Evolutionary conservation across 2,113 vertebrate genomes (phyloP), one percentile per base, ranked within the genome.

Genomic region (Petroica traversi): DNA sequence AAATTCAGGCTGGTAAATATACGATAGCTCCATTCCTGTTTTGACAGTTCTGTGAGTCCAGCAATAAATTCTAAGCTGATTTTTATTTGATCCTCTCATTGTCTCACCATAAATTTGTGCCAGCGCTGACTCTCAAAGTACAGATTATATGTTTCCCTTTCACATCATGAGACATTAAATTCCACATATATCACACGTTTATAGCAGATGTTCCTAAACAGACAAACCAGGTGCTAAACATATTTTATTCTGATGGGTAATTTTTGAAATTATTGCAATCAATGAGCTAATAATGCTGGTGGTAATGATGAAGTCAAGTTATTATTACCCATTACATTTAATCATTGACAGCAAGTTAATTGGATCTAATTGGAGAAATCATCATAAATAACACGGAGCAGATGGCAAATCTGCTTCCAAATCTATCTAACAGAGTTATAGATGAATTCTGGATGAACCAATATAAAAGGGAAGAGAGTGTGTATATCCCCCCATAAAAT

Each of bases 191-290:
- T 98, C 95, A 98, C 98, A 98, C 97, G 40, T 98, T 98, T 97
- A 97, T 85, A 97, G 97, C 98, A 98, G 98, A 98, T 98, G 98
- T 98, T 98, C 97, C 96, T 78, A 88, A 95, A 90, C 95, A 96
- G 97, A 98, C 93, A 96, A 96, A 97, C 98, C 99, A 99, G 98
- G 99, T 99, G 99, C 98, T 98, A 98, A 98, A 97, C 98, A 98
- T 98, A 98, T 98, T 98, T 98, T 98, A 98, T 98, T 98, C 98
- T 98, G 97, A 98, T 97, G 98, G 98, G 98, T 97, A 99, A 99
- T 99, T 99, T 99, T 97, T 98, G 87, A 98, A 98, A 99, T 99
- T 99, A 98, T 98, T 99, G 98, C 98, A 99, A 99, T 99, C 98
- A 99, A 99, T 99, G 98, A 98, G 96, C 97, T 98, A 99, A 99